Base-by-base conservation (phyloP, 2,888 invertebrate species). In the Rotaria macrura region DNA sequence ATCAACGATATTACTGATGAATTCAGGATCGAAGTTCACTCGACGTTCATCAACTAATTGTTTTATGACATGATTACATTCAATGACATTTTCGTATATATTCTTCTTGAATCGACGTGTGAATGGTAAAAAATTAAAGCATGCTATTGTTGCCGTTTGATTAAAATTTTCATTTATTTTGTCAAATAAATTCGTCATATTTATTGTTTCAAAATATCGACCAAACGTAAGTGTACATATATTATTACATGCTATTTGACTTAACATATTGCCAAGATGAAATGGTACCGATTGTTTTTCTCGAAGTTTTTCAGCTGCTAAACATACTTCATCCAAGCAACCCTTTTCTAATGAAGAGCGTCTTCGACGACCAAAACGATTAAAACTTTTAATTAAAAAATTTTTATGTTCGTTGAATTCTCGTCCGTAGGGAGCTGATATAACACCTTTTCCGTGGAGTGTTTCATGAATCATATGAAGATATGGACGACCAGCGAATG, bases 81-180 rank as follows among this genome's bases (percentile, higher is more conserved):
- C 74, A 25, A 47, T 38, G 4, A 86, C 84, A 83, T 86, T 86
- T 29, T 84, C 49, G 12, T 84, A 52, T 20, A 86, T 84, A 49
- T 74, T 74, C 6, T 43, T 74, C 43, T 84, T 74, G 38, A 86
- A 86, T 29, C 84, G 52, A 43, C 86, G 84, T 17, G 83, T 84
- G 4, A 85, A 49, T 43, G 86, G 86, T 40, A 86, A 38, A 57
- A 86, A 86, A 86, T 86, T 86, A 52, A 86, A 86, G 20, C 84
- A 74, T 47, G 86, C 86, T 43, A 84, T 52, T 20, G 84, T 84
- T 29, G 84, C 86, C 25, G 86, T 83, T 34, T 84, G 47, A n/a
- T 84, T 74, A 79, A 86, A 86, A 83, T 86, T 86, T 57, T 86
- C 86, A 34, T 84, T 86, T 40, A 86, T 54, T 43, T 84, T 74